phyloP scores from a whole-genome alignment of 2,888 invertebrate species.

The Scaptomyza flava region DNA sequence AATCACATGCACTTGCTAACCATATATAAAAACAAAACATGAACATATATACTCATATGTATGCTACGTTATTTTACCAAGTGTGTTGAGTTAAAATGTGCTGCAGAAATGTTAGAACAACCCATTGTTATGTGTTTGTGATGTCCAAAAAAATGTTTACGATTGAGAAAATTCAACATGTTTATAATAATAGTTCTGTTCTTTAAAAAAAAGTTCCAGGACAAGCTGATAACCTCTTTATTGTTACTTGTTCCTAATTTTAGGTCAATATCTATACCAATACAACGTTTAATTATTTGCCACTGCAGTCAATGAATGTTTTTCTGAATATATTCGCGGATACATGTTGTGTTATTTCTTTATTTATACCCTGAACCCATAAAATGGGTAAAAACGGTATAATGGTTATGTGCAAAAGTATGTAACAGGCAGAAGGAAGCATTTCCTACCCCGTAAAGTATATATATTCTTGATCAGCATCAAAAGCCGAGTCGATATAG shows the following conservation, averaged over 20 bases:
- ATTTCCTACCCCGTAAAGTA: too few relatives aligned
- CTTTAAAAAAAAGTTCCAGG: too few relatives aligned
- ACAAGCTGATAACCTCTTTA: neutral
- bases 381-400: too few relatives aligned
- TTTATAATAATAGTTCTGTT: neutral
- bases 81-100: slow-evolving; percentile 5
- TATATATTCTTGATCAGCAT: too few relatives aligned
- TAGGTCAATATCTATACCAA: neutral
- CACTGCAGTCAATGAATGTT: slow-evolving; percentile 7
- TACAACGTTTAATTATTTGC: neutral
- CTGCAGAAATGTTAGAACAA: slow-evolving; percentile 4
- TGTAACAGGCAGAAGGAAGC: too few relatives aligned
- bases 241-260: neutral
- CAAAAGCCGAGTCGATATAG: too few relatives aligned
- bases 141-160: neutral
- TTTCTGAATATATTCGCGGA: neutral
- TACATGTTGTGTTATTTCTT: slow-evolving; percentile 19
- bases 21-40: slow-evolving; percentile 37
- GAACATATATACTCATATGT: slow-evolving; percentile 1
- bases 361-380: too few relatives aligned
- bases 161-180: neutral
- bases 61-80: slow-evolving; percentile 24
- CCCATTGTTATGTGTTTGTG: neutral
- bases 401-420: too few relatives aligned
- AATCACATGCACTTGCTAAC: slow-evolving; percentile 52